These are phyloP conservation scores for Amphipyra tragopoginis DNA, from an alignment of 2,888 invertebrate species.

Conservation along the genomic window DNA sequence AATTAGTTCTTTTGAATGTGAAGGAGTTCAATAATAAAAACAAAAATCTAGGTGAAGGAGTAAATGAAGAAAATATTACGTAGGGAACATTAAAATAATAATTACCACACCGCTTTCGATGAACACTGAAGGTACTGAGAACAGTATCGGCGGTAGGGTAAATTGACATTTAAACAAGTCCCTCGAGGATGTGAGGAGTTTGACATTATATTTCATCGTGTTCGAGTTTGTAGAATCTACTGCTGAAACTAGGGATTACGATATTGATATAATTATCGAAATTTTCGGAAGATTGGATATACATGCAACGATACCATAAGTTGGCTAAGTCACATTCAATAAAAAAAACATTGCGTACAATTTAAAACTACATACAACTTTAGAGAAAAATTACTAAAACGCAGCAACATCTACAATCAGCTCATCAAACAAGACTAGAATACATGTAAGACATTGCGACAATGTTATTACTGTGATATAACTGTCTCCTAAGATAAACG, in stretches of 20 bases:
- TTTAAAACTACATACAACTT: neutral
- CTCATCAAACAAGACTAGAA: constrained; percentile 43
- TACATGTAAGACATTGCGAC: constrained; percentile 44
- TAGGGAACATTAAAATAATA: neutral
- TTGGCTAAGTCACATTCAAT: too few relatives aligned
- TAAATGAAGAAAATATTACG: constrained; percentile 16
- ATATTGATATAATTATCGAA: too few relatives aligned
- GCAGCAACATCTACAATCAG: constrained; percentile 28
- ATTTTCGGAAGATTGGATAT: too few relatives aligned
- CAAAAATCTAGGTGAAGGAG: constrained; percentile 5
- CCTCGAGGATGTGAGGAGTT: constrained; percentile 2
- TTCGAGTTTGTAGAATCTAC: too few relatives aligned
- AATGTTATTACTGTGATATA: constrained; percentile 51
- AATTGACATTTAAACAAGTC: constrained; percentile 29
- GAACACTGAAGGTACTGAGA: constrained; percentile 4
- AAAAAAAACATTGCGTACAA: neutral
- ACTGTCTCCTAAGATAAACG: constrained; percentile 46
- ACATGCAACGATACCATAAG: too few relatives aligned
- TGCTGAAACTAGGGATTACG: too few relatives aligned
- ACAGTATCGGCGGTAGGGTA: neutral
- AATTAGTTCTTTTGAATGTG: too few relatives aligned
- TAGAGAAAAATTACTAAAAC: constrained; percentile 1
- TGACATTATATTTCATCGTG: neutral
- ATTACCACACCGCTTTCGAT: neutral
- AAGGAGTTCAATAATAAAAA: too few relatives aligned